Base-by-base conservation (phyloP, 2,113 vertebrate species). In the Cyanoderma ruficeps region DNA sequence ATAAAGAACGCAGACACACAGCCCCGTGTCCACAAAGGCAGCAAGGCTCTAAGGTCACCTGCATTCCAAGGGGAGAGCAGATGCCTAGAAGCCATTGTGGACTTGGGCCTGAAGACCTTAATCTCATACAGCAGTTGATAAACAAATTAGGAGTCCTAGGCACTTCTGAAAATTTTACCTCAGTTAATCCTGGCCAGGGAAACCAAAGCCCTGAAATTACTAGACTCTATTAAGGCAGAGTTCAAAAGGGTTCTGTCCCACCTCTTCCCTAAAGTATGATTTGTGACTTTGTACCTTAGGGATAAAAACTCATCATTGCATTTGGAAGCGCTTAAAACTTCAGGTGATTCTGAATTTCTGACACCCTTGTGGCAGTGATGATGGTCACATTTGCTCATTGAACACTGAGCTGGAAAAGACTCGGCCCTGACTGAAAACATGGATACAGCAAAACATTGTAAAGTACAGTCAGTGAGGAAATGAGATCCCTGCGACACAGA, bases 171-270 rank as follows among this genome's bases (percentile, higher is more conserved):
- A 91, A 91, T 90, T 86, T 90, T 83, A 90, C 85, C 94, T 94
- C 93, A 80, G 93, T 91, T 79, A 90, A 86, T 93, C 75, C 56
- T 81, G 71, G 68, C 85, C 67, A 83, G 71, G 91, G 87, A 91
- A 93, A 76, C 22, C 69, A 91, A 93, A 89, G 74, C 89, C 93
- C 78, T 84, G 81, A 91, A 84, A 53, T 75, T 84, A 72, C 75
- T 83, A 74, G 87, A 84, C 89, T 93, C 92, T 46, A 28, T 91
- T 96, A 96, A 96, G 95, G 93, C 94, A 94, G 95, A 95, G 85
- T 88, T 90, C 81, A 69, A 93, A 84, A 91, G 19, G 41, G 49
- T 82, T 91, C 83, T 89, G 87, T 84, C 49, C 65, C 14, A 69
- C 47, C 20, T 82, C 44, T 79, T 84, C 46, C 87, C 42, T 76